Evolutionary conservation across 2,113 vertebrate species (phyloP).

Genomic region (Orycteropus afer): DNA sequence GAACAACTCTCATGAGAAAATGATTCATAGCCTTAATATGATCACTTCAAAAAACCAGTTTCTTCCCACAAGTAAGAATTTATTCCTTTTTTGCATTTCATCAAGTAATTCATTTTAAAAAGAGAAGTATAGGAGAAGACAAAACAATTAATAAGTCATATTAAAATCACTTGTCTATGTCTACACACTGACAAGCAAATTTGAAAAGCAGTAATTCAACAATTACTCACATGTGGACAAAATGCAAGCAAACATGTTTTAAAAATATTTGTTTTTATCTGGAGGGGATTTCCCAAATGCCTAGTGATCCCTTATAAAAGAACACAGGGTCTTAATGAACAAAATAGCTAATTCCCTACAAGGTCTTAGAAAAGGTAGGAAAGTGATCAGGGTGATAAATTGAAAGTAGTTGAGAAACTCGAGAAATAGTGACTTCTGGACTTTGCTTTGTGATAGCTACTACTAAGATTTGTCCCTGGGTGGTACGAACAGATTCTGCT

Average conservation of each 20-base stretch:
- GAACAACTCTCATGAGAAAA: background rate
- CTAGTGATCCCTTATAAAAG: background rate
- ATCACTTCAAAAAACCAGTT: background rate
- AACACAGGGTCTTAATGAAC: background rate
- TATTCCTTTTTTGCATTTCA: background rate
- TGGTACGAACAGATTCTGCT: too few relatives aligned
- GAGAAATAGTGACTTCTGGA: background rate
- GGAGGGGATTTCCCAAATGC: background rate
- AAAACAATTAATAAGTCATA: slow-evolving; percentile 11
- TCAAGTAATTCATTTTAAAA: background rate
- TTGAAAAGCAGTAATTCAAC: background rate
- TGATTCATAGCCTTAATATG: background rate
- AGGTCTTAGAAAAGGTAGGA: background rate
- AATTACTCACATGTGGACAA: background rate
- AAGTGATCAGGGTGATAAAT: background rate
- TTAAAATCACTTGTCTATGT: background rate
- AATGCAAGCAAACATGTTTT: background rate
- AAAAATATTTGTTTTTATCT: background rate
- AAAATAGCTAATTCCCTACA: background rate
- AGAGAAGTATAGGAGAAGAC: background rate
- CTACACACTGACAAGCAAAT: background rate
- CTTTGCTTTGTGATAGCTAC: background rate
- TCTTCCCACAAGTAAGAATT: background rate
- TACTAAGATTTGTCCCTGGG: background rate
- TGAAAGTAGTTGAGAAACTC: background rate